Base-by-base conservation (phyloP, 2,797 vertebrate genomes). In the Lagorchestes hirsutus region DNA sequence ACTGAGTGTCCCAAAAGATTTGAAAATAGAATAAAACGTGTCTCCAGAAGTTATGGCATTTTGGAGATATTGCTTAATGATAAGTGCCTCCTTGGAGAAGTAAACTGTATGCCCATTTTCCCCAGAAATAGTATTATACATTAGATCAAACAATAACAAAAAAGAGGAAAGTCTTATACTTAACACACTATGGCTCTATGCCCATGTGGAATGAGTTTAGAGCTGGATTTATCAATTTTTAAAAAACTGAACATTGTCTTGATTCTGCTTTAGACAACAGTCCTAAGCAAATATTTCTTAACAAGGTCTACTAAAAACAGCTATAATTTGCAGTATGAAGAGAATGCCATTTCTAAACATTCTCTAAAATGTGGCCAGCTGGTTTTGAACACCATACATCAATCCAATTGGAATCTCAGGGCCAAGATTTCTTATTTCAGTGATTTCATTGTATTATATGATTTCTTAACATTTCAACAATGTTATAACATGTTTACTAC, bases 211-310 rank as follows among this genome's bases (percentile, higher is more conserved):
- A 91, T 31, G 18, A 93, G 92, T 27, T 90, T 82, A 9, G 58
- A 90, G 87, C 54, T 95, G 22, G 13, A 94, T 93, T 96, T 92
- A 94, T 94, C 90, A 93, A 95, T 93, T 93, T 62, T 87, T 56
- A 93, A 96, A 82, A 57, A 90, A 92, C 95, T 93, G 55, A 56
- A 82, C 54, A 91, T 67, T 12, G 9, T 29, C 46, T 50, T 50
- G 91, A 87, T 46, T 91, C 31, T 29, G 58, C 55, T 93, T 94
- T 28, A 95, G 91, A 46, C 67, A 82, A 57, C 29, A 40, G 90
- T 27, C n/a, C 52, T n/a, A 92, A 92, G 55, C 90, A 92, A 94
- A 90, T 10, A 95, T 40, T 54, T 14, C 62, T 74, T 92, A 56
- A 59, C 52, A 34, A 55, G 52, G 2, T 27, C 59, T 28, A 90